A percentile compares a stretch with the other conserved stretches of the same genome.
These are phyloP conservation scores for Poicephalus gulielmi DNA, from an alignment of 2,113 vertebrate species.

Conservation along the genomic window DNA sequence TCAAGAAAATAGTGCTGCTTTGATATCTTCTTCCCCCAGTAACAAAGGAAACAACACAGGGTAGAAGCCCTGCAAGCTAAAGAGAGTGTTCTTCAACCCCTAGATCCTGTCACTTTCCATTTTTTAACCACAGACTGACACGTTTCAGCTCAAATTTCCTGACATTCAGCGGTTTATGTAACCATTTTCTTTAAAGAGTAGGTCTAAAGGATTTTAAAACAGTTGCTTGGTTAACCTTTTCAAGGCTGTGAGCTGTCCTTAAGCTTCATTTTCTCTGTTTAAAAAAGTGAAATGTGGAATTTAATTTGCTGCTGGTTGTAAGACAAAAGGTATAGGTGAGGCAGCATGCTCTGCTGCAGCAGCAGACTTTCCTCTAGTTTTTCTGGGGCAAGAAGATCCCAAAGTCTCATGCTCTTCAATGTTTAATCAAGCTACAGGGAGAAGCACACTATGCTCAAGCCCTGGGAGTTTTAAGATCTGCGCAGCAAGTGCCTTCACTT, in stretches of 20 bases:
- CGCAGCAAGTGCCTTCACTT: background rate
- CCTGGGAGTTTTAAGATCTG: background rate
- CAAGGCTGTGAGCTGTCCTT: background rate
- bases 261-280: background rate
- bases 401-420: background rate
- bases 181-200: constrained; percentile 61
- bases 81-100: constrained; percentile 65
- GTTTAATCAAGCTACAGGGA: background rate
- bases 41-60: constrained; percentile 70
- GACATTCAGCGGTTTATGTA: constrained; percentile 62
- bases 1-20: constrained; percentile 48
- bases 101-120: constrained; percentile 72
- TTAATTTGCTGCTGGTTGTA: background rate
- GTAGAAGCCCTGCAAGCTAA: constrained; percentile 63
- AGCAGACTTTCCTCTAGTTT: background rate
- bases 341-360: background rate
- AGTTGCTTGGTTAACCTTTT: constrained; percentile 22
- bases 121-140: constrained; percentile 81
- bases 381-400: background rate
- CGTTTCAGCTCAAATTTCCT: constrained; percentile 78
- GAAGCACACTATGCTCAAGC: accelerated
- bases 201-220: constrained; percentile 64
- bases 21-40: constrained; percentile 57
- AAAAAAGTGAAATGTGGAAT: background rate
- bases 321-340: background rate